Evolutionary conservation across 1,140 invertebrate genomes (phyloP).

Genomic region (Campoletis sonorensis): DNA sequence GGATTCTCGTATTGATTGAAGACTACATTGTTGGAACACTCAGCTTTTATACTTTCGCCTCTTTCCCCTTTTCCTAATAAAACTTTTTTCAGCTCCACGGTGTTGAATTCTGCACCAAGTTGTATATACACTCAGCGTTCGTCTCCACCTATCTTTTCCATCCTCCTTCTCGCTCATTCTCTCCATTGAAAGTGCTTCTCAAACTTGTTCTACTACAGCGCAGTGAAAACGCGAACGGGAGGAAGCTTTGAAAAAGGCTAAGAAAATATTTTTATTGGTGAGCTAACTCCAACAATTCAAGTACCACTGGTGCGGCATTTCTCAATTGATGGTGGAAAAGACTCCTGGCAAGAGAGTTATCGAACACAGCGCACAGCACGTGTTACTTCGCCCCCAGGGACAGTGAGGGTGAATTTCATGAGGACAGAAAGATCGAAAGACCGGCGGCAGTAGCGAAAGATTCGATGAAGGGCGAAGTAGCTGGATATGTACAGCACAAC

Average conservation of each 20-base stretch:
- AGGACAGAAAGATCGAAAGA: slow-evolving; percentile 58
- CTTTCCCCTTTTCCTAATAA: no score
- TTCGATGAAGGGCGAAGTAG: not conserved
- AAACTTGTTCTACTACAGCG: no score
- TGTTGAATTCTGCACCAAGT: no score
- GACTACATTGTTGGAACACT: no score
- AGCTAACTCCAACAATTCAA: slow-evolving; percentile 64
- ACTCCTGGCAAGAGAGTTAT: slow-evolving; percentile 36
- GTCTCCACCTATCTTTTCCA: no score
- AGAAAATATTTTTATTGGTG: slow-evolving; percentile 74
- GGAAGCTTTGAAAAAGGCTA: slow-evolving; percentile 68
- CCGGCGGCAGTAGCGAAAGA: not conserved
- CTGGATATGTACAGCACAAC: not conserved
- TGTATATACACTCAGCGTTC: no score
- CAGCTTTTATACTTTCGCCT: no score
- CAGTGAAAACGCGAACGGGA: no score
- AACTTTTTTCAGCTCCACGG: no score
- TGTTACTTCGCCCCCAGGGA: slow-evolving; percentile 65
- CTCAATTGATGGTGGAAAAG: not conserved
- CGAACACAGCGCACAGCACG: slow-evolving; percentile 61
- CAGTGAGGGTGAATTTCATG: slow-evolving; percentile 39
- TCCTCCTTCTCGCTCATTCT: no score
- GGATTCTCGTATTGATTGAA: no score
- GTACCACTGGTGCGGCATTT: not conserved
- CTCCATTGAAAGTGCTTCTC: no score